A percentile compares a stretch with the other conserved stretches of the same genome.
phyloP scores from a whole-genome alignment of 35 echinoderm and acorn worm species.

The Lytechinus pictus region DNA sequence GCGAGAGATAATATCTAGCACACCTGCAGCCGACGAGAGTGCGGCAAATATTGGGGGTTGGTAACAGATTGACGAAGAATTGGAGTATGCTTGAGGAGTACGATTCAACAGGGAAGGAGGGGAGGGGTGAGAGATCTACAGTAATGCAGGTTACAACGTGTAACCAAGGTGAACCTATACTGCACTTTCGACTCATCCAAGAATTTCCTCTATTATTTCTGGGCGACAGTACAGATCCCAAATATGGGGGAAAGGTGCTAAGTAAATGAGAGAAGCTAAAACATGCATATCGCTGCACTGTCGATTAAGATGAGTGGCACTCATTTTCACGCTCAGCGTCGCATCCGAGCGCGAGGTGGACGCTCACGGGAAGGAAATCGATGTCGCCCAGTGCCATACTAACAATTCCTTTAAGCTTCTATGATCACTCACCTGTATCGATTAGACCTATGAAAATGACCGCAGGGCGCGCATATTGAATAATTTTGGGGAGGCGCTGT shows the following conservation, averaged over 20 bases:
- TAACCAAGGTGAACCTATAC: conserved; percentile 27
- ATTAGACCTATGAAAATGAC: conserved; percentile 47
- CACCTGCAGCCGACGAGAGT: conserved; percentile 43
- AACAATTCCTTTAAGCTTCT: conserved; percentile 54
- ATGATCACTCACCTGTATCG: conserved; percentile 36
- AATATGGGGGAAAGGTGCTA: conserved; percentile 34
- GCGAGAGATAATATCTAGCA: conserved; percentile 54
- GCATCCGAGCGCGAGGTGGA: conserved; percentile 26
- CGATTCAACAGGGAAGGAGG: conserved; percentile 22
- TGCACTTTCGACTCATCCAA: conserved; percentile 37
- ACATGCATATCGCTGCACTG: conserved; percentile 51
- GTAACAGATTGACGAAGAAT: conserved; percentile 44
- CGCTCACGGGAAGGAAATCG: conserved; percentile 13
- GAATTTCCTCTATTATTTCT: conserved; percentile 25
- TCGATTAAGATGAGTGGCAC: conserved; percentile 47
- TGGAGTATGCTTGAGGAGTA: conserved; percentile 39
- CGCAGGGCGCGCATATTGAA: conserved; percentile 27
- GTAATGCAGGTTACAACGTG: background rate
- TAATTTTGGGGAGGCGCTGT: conserved; percentile 2
- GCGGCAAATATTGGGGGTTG: conserved; percentile 51
- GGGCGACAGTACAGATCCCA: conserved; percentile 17
- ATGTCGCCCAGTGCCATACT: conserved; percentile 43
- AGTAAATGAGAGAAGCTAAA: conserved; percentile 33
- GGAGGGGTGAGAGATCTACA: conserved; percentile 19
- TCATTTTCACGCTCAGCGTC: conserved; percentile 36